These are phyloP conservation scores for Okamejei kenojei DNA, from an alignment of 2,797 vertebrate species.

Conservation along the genomic window DNA sequence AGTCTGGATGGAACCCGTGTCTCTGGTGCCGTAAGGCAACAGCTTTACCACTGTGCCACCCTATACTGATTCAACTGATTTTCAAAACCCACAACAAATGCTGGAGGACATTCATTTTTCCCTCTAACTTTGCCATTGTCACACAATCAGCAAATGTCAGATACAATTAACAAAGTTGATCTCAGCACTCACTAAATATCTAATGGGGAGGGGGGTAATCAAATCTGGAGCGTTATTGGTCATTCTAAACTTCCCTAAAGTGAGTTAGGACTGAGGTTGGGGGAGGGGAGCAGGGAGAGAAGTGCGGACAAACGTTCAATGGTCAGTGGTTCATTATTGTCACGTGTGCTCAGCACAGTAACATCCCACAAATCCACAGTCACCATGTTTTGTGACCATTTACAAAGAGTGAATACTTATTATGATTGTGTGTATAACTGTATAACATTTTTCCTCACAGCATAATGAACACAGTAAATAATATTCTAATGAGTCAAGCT, in stretches of 20 bases:
- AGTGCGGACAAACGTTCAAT: too few relatives aligned
- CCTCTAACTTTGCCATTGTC: too few relatives aligned
- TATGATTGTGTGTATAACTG: background rate
- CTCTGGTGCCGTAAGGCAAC: too few relatives aligned
- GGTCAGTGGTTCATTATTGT: too few relatives aligned
- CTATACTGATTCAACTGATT: too few relatives aligned
- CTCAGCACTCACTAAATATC: background rate
- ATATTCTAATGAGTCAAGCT: background rate
- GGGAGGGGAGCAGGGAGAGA: background rate
- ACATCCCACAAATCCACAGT: too few relatives aligned
- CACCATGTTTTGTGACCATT: too few relatives aligned
- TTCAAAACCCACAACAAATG: background rate
- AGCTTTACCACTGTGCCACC: too few relatives aligned
- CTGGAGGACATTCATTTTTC: background rate
- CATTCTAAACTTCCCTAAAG: background rate
- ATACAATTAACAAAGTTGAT: background rate
- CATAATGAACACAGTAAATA: background rate
- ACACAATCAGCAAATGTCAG: too few relatives aligned
- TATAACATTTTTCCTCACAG: background rate
- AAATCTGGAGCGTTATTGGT: background rate
- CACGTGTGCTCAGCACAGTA: too few relatives aligned
- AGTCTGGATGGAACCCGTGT: too few relatives aligned
- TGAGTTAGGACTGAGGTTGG: background rate
- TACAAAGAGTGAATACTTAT: background rate
- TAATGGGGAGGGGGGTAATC: background rate